Evolutionary conservation across 2,888 invertebrate species (phyloP), one percentile per base, ranked within the genome.

Genomic region (Drosophila formosana): DNA sequence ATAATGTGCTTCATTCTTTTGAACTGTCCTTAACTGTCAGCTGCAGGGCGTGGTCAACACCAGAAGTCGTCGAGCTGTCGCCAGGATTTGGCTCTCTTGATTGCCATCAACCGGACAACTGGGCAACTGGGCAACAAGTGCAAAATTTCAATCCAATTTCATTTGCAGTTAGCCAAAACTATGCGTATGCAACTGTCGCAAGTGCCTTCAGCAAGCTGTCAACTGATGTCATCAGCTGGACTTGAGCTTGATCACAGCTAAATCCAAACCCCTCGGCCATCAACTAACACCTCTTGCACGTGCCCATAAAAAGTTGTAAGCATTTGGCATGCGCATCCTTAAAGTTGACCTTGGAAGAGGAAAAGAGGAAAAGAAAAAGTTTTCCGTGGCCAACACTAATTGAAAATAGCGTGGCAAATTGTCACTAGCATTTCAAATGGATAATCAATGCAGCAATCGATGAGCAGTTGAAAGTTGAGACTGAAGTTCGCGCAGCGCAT

Each of bases 21-120:
- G n/a, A 9, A n/a, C 18, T 18, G 18, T 18, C 18, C 18, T 18
- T 2, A n/a, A 11, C 4, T 28, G 49, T 8, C 46, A 45, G 4
- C 5, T 2, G n/a, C 47, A 18, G 49, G 50, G 32, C 23, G 25
- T 37, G 51, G 2, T 13, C 37, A 25, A 13, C n/a, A 13, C 8
- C n/a, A n/a, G 37, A 37, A n/a, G 51, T 34, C 34, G 34, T 51
- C 51, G 4, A 51, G 4, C 34, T 51, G 51, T 26, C 51, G 51
- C 51, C 37, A 4, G 37, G 25, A 37, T 25, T 50, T 50, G 23
- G 2, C 9, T 23, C 34, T 25, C 23, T 2, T 25, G 34, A 50
- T 50, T 51, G n/a, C 39, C 13, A 13, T 6, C 5, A 34, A 34
- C 39, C 5, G 28, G 28, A 18, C 1, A 18, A 11, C 8, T 3